phyloP scores from a whole-genome alignment of 2,113 vertebrate species.

The Sapajus apella region DNA sequence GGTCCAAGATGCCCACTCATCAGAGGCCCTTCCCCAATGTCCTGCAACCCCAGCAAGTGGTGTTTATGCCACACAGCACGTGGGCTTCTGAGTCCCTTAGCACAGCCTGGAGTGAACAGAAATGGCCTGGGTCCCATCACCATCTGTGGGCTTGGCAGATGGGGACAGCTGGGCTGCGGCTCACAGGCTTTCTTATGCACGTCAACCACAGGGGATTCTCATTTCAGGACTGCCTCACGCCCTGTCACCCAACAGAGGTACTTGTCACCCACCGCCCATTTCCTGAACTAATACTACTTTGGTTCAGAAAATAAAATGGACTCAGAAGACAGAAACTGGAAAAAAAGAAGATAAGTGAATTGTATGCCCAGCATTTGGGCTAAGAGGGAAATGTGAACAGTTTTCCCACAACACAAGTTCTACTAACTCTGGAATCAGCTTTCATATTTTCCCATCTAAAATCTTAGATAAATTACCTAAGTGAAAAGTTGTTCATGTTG shows the following conservation, averaged over 20 bases:
- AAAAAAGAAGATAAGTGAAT: no score
- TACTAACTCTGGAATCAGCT: background rate
- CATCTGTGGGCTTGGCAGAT: background rate
- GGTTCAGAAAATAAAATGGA: no score
- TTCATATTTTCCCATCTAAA: background rate
- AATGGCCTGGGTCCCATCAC: background rate
- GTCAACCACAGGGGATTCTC: no score
- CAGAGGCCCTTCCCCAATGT: background rate
- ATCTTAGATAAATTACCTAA: background rate
- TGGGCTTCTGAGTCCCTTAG: background rate
- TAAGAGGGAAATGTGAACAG: background rate
- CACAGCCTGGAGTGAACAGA: background rate
- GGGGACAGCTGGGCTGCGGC: no score
- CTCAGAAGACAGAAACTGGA: no score
- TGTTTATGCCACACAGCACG: background rate
- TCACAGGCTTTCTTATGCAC: no score
- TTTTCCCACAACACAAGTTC: background rate
- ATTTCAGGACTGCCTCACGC: no score
- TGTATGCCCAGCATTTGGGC: background rate
- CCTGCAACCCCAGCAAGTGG: rapidly evolving
- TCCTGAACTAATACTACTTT: no score
- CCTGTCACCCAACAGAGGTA: no score
- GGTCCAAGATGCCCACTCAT: background rate
- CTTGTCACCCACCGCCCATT: no score
- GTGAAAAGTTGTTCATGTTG: background rate